phyloP scores from a whole-genome alignment of 2,113 vertebrate genomes.

The Hylia prasina region DNA sequence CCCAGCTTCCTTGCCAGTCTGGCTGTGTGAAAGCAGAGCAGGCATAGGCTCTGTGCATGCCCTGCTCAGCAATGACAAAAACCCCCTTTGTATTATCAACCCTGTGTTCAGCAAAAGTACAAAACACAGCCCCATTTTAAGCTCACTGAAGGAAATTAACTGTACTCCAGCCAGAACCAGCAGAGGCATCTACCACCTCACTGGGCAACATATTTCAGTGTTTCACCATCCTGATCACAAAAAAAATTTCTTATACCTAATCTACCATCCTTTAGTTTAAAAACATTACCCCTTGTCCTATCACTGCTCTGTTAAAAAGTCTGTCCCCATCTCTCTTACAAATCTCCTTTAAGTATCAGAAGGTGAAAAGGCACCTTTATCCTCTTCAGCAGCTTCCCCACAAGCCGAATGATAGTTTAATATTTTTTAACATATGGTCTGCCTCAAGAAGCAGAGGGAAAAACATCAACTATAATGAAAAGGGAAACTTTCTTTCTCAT shows the following conservation, averaged over 20 bases:
- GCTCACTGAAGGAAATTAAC: neutral
- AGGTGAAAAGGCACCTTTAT: neutral
- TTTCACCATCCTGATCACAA: neutral
- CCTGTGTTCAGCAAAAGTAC: neutral
- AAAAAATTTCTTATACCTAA: neutral
- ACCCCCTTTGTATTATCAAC: rapidly evolving
- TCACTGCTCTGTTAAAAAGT: neutral
- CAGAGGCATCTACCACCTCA: neutral
- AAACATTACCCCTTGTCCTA: neutral
- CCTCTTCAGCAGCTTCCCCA: neutral
- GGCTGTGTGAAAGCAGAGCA: neutral
- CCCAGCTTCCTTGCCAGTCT: rapidly evolving
- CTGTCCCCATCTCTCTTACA: neutral
- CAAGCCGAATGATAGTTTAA: neutral
- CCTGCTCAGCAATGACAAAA: neutral
- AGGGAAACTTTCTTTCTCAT: neutral
- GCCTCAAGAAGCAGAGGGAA: neutral
- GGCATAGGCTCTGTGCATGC: neutral
- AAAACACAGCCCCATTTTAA: neutral
- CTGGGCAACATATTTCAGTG: neutral
- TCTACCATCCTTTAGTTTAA: neutral
- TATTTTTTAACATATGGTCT: neutral
- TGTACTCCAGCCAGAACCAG: neutral
- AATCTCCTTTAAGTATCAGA: neutral
- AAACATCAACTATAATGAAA: slow-evolving; percentile 15